phyloP scores from a whole-genome alignment of 2,888 invertebrate species.

The Oscheius myriophilus region DNA sequence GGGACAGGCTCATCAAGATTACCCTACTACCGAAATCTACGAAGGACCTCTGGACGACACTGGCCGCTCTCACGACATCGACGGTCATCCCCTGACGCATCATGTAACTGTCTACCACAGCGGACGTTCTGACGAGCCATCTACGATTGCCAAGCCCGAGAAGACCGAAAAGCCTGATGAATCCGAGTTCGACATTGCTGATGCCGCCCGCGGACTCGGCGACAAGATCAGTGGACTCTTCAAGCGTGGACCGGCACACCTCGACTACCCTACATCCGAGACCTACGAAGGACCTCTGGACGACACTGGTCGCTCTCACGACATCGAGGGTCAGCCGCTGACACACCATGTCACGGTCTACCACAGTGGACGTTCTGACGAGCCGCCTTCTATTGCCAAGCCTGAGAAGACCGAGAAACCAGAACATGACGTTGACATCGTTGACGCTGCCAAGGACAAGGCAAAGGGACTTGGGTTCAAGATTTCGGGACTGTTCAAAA shows the following conservation, averaged over 20 bases:
- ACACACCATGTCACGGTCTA: conserved; percentile 33
- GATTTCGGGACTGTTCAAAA: conserved; percentile 46
- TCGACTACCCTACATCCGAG: conserved; percentile 42
- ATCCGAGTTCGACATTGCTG: too few relatives aligned
- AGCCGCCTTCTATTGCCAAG: conserved; percentile 4
- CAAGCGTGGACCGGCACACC: conserved; percentile 40
- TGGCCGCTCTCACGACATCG: too few relatives aligned
- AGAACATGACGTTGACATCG: not conserved
- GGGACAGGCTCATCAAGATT: too few relatives aligned
- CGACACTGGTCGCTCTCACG: conserved; percentile 33
- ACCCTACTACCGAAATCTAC: too few relatives aligned
- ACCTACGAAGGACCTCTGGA: conserved; percentile 44
- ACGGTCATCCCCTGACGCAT: too few relatives aligned
- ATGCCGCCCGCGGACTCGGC: conserved; percentile 26
- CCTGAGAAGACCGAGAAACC: conserved; percentile 9
- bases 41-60: too few relatives aligned
- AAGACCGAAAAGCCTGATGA: too few relatives aligned
- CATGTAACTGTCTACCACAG: too few relatives aligned
- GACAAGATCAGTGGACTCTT: conserved; percentile 38
- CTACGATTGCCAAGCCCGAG: too few relatives aligned
- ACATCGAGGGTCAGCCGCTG: conserved; percentile 39
- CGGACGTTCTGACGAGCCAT: too few relatives aligned
- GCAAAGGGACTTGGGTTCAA: conserved; percentile 20
- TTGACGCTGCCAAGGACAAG: conserved; percentile 3
- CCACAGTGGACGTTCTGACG: conserved; percentile 23